Percentiles rank a stretch among this genome's conserved stretches.
Conservation (phyloP, 2,113 vertebrate species). For the Mirounga angustirostris region DNA sequence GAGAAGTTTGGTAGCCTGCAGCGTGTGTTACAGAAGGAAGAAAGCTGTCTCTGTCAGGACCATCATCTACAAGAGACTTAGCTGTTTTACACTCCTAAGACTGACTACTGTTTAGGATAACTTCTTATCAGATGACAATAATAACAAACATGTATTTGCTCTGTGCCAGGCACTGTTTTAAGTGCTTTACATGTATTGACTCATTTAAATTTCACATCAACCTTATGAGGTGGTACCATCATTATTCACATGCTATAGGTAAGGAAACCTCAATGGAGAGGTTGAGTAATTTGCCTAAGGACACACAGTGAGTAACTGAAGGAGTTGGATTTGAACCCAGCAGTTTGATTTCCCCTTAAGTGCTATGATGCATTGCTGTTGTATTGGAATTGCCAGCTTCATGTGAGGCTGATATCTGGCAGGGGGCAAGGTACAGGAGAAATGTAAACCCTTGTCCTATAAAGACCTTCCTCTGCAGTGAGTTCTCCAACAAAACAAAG, state of each 20-base stretch:
- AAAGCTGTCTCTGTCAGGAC: background rate
- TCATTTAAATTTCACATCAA: slow-evolving; percentile 15
- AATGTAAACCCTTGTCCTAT: background rate
- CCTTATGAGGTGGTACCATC: background rate
- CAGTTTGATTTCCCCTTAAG: background rate
- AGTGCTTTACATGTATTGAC: background rate
- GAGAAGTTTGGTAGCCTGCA: background rate
- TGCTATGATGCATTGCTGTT: background rate
- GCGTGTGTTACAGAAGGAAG: background rate
- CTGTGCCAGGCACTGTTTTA: background rate
- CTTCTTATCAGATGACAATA: background rate
- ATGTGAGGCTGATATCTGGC: background rate
- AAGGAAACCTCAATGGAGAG: background rate
- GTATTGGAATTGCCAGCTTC: background rate
- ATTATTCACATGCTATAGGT: background rate
- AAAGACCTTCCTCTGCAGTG: background rate
- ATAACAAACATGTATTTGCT: background rate
- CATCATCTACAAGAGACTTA: background rate
- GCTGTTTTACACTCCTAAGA: background rate
- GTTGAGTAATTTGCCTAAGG: background rate
- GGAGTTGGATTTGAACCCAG: background rate
- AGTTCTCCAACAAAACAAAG: background rate
- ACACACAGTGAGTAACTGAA: background rate
- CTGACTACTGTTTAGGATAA: background rate
- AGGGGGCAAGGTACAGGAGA: background rate